Conservation (phyloP, 1,140 invertebrate species). For the Venturia canescens region DNA sequence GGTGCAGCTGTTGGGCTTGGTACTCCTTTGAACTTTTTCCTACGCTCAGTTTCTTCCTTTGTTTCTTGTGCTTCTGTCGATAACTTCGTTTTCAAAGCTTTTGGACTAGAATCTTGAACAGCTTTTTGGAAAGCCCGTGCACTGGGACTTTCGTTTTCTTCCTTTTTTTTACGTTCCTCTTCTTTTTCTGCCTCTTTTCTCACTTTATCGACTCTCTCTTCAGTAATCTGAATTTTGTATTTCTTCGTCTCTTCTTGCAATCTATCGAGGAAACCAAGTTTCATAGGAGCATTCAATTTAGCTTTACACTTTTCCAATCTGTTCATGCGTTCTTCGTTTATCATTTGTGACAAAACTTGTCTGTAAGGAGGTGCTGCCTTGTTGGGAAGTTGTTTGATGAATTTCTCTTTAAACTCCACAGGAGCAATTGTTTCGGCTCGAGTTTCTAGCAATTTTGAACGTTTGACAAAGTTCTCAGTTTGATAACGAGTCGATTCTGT, state of each 20-base stretch:
- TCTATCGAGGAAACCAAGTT: background rate
- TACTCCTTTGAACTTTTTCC: background rate
- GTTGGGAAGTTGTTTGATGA: constrained; percentile 57
- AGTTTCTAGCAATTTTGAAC: constrained; percentile 71
- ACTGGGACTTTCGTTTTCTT: too few relatives aligned
- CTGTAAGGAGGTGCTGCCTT: constrained; percentile 63
- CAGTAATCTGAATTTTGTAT: background rate
- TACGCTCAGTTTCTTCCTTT: too few relatives aligned
- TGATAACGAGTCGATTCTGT: constrained; percentile 65
- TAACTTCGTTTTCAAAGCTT: background rate
- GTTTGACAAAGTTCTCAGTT: constrained; percentile 66
- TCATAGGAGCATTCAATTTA: background rate
- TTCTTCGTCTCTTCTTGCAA: constrained; percentile 1
- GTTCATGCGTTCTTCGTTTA: constrained; percentile 53
- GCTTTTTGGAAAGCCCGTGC: too few relatives aligned
- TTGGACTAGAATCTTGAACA: background rate
- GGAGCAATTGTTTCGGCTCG: constrained; percentile 60
- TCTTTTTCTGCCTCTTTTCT: too few relatives aligned
- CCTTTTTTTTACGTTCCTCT: too few relatives aligned
- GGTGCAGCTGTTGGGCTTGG: background rate
- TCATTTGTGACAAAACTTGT: constrained; percentile 61
- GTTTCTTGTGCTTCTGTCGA: background rate
- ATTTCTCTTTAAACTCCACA: constrained; percentile 66
- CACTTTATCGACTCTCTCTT: background rate
- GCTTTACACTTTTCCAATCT: background rate